Evolutionary conservation across 2,888 invertebrate species (phyloP), one percentile per base, ranked within the genome.

Genomic region (Ceratothoa steindachneri): DNA sequence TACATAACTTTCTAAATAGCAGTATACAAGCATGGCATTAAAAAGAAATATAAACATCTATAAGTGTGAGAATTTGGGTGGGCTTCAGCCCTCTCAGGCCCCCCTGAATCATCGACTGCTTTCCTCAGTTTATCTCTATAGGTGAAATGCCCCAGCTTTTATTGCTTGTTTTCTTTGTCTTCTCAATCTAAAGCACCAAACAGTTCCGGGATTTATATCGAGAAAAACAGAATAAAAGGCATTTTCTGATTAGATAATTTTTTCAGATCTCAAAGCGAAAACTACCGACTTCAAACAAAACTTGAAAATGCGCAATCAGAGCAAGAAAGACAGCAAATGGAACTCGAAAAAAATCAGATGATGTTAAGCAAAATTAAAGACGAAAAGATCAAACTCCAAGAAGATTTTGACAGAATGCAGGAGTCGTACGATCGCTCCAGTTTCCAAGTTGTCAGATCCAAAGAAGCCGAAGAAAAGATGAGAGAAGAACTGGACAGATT

Each of bases 391-490:
- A 94, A 94, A 84, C 85, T 92, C 22, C 93, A 93, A 84, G 94
- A 95, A 81, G 95, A 95, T 84, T 86, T 92, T 81, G 89, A 91
- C 69, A 89, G 93, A 77, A 85, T 93, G 71, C 93, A 95, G 84
- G 95, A 95, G 86, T 89, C 93, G 87, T 94, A 93, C 83, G 94
- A 95, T 82, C 88, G 95, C 80, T 91, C 93, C 19, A 90, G 92
- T 12, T 86, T 95, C 81, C 94, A 95, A 84, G 86, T 95, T 29
- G 90, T 90, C 73, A 89, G 95, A 81, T 90, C 92, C 70, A 94
- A 94, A 84, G 95, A 95, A 84, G 89, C 90, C 81, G 95, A 95
- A 86, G 95, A 95, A 81, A 95, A 95, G 83, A 90, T 92, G 30
- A 93, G 77, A 82, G 92, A 92, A 83, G 92, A 92, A 81, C 87